Conservation (phyloP, 2,113 vertebrate species). For the Telmatochromis sp. region DNA sequence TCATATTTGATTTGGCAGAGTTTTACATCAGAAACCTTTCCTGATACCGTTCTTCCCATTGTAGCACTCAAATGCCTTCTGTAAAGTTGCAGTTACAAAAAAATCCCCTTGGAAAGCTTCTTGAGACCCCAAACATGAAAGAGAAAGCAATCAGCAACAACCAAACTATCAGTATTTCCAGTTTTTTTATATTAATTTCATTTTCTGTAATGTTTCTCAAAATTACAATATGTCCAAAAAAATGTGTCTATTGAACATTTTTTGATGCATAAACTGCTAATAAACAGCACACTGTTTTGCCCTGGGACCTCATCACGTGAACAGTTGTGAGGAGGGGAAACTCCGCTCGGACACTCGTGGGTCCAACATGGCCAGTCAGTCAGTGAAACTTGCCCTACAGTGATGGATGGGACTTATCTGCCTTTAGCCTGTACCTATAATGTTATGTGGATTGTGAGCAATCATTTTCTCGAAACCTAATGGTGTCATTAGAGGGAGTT, state of each 20-base stretch:
- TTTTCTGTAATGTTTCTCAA: background rate
- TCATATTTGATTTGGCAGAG: background rate
- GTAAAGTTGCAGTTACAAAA: background rate
- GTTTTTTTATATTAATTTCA: background rate
- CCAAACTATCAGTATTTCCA: background rate
- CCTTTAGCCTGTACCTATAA: background rate
- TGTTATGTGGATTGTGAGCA: background rate
- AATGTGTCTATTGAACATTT: background rate
- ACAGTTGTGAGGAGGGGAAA: background rate
- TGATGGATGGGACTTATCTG: background rate
- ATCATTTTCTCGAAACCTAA: background rate
- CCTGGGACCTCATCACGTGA: background rate
- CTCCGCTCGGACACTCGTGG: rapidly evolving
- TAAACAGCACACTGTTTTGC: background rate
- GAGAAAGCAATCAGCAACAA: background rate
- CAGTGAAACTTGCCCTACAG: background rate
- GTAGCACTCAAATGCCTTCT: background rate
- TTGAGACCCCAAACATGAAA: background rate
- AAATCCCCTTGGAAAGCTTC: background rate
- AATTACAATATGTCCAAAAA: background rate
- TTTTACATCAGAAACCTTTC: background rate
- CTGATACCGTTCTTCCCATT: rapidly evolving
- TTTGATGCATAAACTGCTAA: rapidly evolving
- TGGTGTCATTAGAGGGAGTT: background rate
- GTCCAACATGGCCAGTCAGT: background rate